Base-by-base conservation (phyloP, 2,113 vertebrate species). In the Cephalopterus ornatus region DNA sequence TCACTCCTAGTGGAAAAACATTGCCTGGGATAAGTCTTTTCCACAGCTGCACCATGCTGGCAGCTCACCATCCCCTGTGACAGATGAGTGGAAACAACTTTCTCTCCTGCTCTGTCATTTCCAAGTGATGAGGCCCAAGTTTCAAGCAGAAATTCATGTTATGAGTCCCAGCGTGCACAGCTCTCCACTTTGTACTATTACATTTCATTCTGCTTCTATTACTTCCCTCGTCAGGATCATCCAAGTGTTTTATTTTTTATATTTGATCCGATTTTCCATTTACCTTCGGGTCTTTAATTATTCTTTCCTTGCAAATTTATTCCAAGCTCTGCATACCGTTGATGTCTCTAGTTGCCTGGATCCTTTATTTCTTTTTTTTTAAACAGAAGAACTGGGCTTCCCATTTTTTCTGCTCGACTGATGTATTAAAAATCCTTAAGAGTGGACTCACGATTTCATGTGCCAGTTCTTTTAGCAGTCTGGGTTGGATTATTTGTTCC, bases 241-340 rank as follows among this genome's bases (percentile, higher is more conserved):
- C 85, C 20, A 8, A 93, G 91, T 88, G 85, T 85, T 94, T 92
- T 94, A 92, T 93, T 95, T 96, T 85, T 85, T 93, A 73, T 55
- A 92, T 88, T 92, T 92, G 82, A 94, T 93, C 94, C 50, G 4
- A 88, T 94, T 95, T 95, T 88, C 82, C 94, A 88, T 90, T 97
- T 96, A 94, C 92, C 88, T 97, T 90, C 16, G 84, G 88, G 92
- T 97, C 91, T 93, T 96, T 95, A 96, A 96, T 96, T 97, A 93
- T 95, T 93, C 78, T 90, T 82, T 76, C 67, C 91, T 80, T 11
- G 1, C 79, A 91, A 86, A 93, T 95, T 83, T 93, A 83, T 96
- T 95, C 79, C 16, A 49, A 90, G 91, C 67, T 92, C 70, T 76
- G 67, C 79, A 70, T 76, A 47, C 58, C 0, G 5, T 61, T 11